Percentiles rank a stretch among this genome's conserved stretches.
These are phyloP conservation scores for Prionailurus viverrinus DNA, from an alignment of 2,113 vertebrate species.

Conservation along the genomic window DNA sequence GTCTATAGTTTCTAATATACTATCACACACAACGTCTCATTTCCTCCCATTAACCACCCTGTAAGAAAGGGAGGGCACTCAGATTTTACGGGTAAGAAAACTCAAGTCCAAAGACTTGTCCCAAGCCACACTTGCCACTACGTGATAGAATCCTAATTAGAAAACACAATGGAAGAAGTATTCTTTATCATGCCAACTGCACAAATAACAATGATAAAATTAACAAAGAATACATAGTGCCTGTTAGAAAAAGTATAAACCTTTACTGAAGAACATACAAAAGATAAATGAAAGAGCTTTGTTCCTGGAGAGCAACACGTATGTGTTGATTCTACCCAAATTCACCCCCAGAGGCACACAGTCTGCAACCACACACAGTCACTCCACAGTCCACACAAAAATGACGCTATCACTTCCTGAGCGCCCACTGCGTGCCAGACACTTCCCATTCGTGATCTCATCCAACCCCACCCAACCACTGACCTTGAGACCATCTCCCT, in stretches of 20 bases:
- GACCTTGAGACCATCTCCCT: neutral
- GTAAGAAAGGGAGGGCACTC: neutral
- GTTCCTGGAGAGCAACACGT: neutral
- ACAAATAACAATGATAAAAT: slow-evolving; percentile 7
- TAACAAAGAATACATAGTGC: neutral
- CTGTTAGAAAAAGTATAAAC: neutral
- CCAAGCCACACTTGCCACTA: neutral
- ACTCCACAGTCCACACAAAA: neutral
- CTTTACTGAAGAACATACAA: neutral
- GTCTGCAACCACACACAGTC: neutral
- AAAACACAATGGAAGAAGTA: neutral
- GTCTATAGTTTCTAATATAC: neutral
- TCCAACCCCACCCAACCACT: neutral
- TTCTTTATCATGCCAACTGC: neutral
- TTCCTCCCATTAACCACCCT: neutral
- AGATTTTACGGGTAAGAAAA: neutral
- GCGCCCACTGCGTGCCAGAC: neutral
- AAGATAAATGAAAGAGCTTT: neutral
- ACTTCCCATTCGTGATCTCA: neutral
- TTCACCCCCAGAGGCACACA: neutral
- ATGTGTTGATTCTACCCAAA: neutral
- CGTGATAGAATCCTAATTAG: neutral
- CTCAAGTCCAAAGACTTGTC: neutral
- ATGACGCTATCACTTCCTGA: neutral
- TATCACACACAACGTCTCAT: neutral